These are phyloP conservation scores for Xerus inauris DNA, from an alignment of 2,113 vertebrate genomes.

Conservation along the genomic window DNA sequence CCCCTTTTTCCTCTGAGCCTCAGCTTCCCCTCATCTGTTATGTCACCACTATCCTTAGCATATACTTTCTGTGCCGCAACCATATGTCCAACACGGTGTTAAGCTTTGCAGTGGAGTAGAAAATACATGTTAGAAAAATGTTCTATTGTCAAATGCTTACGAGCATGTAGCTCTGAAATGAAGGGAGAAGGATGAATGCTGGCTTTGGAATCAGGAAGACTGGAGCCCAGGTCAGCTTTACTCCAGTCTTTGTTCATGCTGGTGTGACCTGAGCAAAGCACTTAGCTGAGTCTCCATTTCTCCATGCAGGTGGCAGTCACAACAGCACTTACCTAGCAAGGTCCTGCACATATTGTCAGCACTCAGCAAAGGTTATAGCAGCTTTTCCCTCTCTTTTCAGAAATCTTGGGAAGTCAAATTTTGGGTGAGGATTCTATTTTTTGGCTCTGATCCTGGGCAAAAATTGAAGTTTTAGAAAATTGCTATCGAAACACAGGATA, in stretches of 20 bases:
- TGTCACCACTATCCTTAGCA: not conserved
- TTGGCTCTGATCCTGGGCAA: not conserved
- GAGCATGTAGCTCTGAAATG: not conserved
- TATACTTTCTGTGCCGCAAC: not conserved
- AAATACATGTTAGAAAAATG: not conserved
- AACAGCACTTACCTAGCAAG: not conserved
- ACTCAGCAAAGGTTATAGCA: not conserved
- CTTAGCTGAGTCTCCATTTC: not conserved
- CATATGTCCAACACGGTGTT: not conserved
- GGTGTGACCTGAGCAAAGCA: not conserved
- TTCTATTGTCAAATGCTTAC: not conserved
- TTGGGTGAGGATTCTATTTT: not conserved
- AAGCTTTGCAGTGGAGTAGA: not conserved
- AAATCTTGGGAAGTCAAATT: not conserved
- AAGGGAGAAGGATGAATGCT: fast-evolving
- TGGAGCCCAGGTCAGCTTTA: not conserved
- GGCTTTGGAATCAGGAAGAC: not conserved
- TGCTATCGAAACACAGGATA: not conserved
- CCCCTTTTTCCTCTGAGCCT: not conserved
- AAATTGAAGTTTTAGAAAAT: not conserved
- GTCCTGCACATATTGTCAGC: fast-evolving
- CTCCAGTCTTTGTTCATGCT: not conserved
- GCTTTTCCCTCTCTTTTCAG: not conserved
- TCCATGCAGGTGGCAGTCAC: fast-evolving
- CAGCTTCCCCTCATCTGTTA: not conserved